Evolutionary conservation across 2,113 vertebrate genomes (phyloP).

Genomic region (Haplochromis burtoni): DNA sequence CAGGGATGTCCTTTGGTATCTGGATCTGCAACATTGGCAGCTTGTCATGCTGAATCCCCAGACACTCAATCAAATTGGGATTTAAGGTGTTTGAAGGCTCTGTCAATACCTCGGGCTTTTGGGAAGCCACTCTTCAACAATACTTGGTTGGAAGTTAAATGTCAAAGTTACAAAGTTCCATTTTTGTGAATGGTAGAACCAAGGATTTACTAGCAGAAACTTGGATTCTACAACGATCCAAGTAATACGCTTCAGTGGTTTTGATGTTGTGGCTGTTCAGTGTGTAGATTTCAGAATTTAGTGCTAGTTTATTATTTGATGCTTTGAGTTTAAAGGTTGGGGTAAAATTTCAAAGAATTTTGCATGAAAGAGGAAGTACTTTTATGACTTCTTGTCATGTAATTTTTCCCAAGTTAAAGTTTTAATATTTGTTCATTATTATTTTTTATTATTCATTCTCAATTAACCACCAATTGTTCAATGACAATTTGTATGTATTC

Average conservation of each 20-base stretch:
- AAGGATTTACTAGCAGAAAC: background rate
- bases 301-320: background rate
- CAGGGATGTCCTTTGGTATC: background rate
- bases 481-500: background rate
- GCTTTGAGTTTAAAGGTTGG: background rate
- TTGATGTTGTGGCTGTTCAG: background rate
- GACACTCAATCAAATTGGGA: background rate
- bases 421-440: background rate
- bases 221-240: background rate
- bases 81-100: background rate
- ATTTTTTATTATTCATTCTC: background rate
- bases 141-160: background rate
- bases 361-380: background rate
- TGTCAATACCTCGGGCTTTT: background rate
- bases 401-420: background rate
- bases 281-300: background rate
- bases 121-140: background rate
- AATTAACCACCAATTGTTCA: background rate
- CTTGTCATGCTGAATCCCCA: background rate
- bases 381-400: background rate
- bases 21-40: background rate
- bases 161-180: background rate
- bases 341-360: background rate
- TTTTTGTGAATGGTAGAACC: background rate
- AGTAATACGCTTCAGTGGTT: background rate